phyloP scores from a whole-genome alignment of 1,140 invertebrate species.

The Gonioctena quinquepunctata region DNA sequence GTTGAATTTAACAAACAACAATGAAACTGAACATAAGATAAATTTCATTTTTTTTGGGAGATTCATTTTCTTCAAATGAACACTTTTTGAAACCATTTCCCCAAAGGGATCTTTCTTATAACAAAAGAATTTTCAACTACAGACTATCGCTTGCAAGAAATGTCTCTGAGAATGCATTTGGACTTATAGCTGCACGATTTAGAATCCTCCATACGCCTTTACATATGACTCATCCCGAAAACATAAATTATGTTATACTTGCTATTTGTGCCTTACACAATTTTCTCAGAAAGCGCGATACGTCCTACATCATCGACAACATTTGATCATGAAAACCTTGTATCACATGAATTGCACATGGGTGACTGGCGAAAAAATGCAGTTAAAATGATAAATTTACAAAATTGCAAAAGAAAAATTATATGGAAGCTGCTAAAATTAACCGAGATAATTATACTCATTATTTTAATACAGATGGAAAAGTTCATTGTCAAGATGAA shows the following conservation, averaged over 20 bases:
- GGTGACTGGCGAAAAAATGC: too few species aligned
- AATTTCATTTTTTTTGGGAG: constrained; percentile 10
- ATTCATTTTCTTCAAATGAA: constrained; percentile 13
- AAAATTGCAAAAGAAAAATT: too few species aligned
- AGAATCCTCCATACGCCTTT: constrained; percentile 13
- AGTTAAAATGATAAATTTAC: too few species aligned
- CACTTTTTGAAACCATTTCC: constrained; percentile 22
- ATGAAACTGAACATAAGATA: background rate
- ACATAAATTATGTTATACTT: background rate
- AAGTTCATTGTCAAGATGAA: too few species aligned
- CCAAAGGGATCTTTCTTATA: background rate
- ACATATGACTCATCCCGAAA: constrained; percentile 12
- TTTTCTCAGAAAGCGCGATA: constrained; percentile 10
- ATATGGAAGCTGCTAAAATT: too few species aligned
- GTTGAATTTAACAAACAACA: too few species aligned
- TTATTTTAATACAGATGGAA: too few species aligned
- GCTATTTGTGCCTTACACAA: constrained; percentile 19
- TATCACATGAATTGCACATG: too few species aligned
- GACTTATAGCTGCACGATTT: constrained; percentile 17
- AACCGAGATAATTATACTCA: too few species aligned
- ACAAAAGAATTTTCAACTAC: constrained; percentile 15
- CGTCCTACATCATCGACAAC: background rate
- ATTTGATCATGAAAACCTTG: too few species aligned
- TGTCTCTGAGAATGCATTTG: constrained; percentile 22
- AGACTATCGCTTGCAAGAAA: background rate